Percentiles rank a stretch among this genome's conserved stretches.
Evolutionary conservation across 2,888 invertebrate species (phyloP).

Genomic region (Platycnemis pennipes): DNA sequence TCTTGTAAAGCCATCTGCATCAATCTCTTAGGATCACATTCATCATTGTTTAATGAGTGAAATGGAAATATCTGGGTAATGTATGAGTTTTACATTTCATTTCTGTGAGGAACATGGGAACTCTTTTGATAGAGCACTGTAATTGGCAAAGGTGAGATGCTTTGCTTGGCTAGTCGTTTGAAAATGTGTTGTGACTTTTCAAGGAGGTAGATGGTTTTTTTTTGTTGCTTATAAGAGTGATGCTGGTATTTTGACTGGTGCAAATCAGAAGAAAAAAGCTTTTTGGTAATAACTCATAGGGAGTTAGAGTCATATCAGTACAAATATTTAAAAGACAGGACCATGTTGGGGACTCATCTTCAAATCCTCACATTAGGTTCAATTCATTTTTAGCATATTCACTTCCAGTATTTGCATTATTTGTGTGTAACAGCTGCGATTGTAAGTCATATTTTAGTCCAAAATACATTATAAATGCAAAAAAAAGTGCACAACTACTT

Average conservation of each 20-base stretch:
- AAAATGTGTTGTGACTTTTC: conserved; percentile 35
- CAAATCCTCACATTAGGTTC: not conserved
- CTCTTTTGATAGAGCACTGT: conserved; percentile 19
- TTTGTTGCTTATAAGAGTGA: not conserved
- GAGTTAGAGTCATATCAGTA: conserved; percentile 47
- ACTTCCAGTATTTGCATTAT: conserved; percentile 46
- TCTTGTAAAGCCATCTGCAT: conserved; percentile 54
- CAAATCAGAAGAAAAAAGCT: conserved; percentile 16
- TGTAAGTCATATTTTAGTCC: conserved; percentile 39
- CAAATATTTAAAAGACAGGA: conserved; percentile 63
- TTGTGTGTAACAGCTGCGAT: not conserved
- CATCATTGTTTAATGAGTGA: conserved; percentile 27
- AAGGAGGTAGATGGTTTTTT: conserved; percentile 20
- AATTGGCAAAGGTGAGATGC: conserved; percentile 10
- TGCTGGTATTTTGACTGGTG: conserved; percentile 44
- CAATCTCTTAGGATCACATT: conserved; percentile 35
- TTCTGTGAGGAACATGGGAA: not conserved
- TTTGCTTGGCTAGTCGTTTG: conserved; percentile 56
- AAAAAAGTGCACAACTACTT: conserved; percentile 60
- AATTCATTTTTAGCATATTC: conserved; percentile 7
- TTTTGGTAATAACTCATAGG: conserved; percentile 14
- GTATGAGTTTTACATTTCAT: conserved; percentile 29
- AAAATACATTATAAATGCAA: not conserved
- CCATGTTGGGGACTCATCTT: conserved; percentile 5
- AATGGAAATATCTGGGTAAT: conserved; percentile 1